Evolutionary conservation across 2,888 invertebrate species (phyloP), one percentile per base, ranked within the genome.

Genomic region (Cataglyphis cursor): DNA sequence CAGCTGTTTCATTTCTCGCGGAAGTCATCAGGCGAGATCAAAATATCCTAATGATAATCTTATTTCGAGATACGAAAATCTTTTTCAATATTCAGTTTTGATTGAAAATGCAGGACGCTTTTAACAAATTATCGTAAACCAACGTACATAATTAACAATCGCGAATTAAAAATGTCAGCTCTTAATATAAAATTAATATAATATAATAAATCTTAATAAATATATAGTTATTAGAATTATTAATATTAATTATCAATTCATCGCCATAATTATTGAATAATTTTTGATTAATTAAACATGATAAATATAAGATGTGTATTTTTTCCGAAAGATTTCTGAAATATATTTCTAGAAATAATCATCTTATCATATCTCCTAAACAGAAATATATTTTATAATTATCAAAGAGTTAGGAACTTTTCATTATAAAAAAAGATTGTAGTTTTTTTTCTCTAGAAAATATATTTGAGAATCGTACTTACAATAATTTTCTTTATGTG

Each of bases 1-100:
- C 78, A 80, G 78, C 78, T 80, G 78, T 44, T 48, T 80, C 35
- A 61, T 61, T 70, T 48, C 72, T 59, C 24, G 59, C 31, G 5
- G 15, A 78, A 48, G 59, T 80, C 35, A 48, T 80, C 35, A 48
- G 15, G 48, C 21, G 31, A 4, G n/a, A 44, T 62, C 15, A 62
- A 41, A 64, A 38, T 68, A 12, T n/a, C n/a, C 10, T 18, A 28
- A 48, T 15, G 21, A 31, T 4, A 21, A 54, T 35, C 3, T 51
- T 10, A 15, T 28, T 54, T 76, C n/a, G n/a, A 70, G 3, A 66
- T 28, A 41, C n/a, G 2, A 1, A 64, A 6, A 10, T 15, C 54
- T 75, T 54, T 15, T 41, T 28, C 9, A 28, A 38, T 18, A 35
- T 0, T 35, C 5, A 24, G 15, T 59, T 59, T n/a, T n/a, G 24